These are phyloP conservation scores for Microplitis demolitor DNA, from an alignment of 1,140 invertebrate species.

Conservation along the genomic window DNA sequence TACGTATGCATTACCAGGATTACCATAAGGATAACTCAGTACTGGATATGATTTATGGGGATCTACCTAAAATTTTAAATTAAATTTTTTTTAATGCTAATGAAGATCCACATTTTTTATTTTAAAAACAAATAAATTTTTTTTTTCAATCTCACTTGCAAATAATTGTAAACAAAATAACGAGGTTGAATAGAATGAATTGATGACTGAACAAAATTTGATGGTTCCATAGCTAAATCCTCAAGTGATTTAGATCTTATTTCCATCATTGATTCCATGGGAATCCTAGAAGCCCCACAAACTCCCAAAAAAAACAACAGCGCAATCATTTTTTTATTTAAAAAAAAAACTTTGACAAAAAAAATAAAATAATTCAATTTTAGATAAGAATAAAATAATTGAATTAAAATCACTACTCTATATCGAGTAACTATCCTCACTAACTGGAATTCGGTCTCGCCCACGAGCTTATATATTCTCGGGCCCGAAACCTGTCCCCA, in stretches of 20 bases:
- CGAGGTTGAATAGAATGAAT: neutral
- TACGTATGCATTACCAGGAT: slow-evolving; percentile 26
- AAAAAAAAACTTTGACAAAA: neutral
- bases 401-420: neutral
- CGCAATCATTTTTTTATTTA: neutral
- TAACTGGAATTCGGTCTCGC: slow-evolving; percentile 24
- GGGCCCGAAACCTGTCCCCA: slow-evolving; percentile 26
- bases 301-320: neutral
- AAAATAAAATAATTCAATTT: too few species aligned
- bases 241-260: neutral
- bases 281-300: neutral
- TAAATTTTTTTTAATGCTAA: too few species aligned
- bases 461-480: slow-evolving; percentile 32
- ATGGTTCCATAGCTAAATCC: neutral
- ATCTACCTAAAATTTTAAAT: slow-evolving; percentile 7
- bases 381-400: too few species aligned
- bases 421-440: slow-evolving; percentile 15
- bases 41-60: slow-evolving; percentile 10
- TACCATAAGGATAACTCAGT: slow-evolving; percentile 20
- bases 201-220: neutral
- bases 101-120: too few species aligned
- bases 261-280: neutral
- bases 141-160: slow-evolving; percentile 4
- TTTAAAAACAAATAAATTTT: too few species aligned
- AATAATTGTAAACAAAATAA: slow-evolving; percentile 16